These are phyloP conservation scores for Ectemnius continuus DNA, from an alignment of 2,888 invertebrate genomes.

Conservation along the genomic window DNA sequence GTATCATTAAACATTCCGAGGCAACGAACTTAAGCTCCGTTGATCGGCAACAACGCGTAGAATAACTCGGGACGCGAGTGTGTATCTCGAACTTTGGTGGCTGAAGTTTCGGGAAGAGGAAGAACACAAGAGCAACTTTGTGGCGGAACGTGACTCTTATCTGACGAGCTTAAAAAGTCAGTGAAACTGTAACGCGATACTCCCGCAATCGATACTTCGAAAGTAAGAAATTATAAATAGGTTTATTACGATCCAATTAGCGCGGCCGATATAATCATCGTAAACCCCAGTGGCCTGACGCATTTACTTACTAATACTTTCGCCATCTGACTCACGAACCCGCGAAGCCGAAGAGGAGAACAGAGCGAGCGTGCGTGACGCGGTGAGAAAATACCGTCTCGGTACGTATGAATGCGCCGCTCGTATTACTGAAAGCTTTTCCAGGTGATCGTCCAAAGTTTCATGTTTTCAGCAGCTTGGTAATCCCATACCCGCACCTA, in stretches of 20 bases:
- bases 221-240: slow-evolving; percentile 3
- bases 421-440: slow-evolving; percentile 35
- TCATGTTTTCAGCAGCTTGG: slow-evolving; percentile 12
- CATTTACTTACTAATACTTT: slow-evolving; percentile 29
- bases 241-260: slow-evolving; percentile 2
- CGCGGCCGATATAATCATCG: neutral
- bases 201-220: too few species aligned
- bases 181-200: too few species aligned
- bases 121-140: too few species aligned
- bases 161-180: too few species aligned
- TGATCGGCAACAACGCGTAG: too few species aligned
- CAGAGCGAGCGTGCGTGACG: slow-evolving; percentile 27
- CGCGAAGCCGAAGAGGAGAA: neutral
- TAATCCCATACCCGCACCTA: slow-evolving; percentile 23
- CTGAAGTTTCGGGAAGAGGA: too few species aligned
- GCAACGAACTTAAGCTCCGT: neutral
- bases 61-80: too few species aligned
- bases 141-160: too few species aligned
- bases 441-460: slow-evolving; percentile 21
- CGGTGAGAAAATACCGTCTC: slow-evolving; percentile 29
- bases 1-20: neutral
- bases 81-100: too few species aligned
- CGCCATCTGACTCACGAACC: slow-evolving; percentile 47
- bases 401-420: slow-evolving; percentile 25
- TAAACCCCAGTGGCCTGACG: slow-evolving; percentile 1